Evolutionary conservation across 2,888 invertebrate genomes (phyloP).

Genomic region (Lycophotia porphyrea): DNA sequence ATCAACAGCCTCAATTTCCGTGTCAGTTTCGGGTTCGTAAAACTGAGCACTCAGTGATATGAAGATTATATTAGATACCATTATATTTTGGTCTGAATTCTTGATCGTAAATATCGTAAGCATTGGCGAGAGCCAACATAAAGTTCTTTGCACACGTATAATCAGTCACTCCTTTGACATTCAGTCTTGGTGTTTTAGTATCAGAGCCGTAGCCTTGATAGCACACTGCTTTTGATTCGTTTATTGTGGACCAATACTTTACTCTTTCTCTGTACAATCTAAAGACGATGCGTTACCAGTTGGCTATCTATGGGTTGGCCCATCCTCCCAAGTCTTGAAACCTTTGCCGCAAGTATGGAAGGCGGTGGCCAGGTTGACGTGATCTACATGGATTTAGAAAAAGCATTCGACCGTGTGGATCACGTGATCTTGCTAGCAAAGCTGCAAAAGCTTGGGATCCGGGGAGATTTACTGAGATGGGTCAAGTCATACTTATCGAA

Average conservation of each 20-base stretch:
- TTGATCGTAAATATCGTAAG: slow-evolving; percentile 86
- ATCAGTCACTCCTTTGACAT: slow-evolving; percentile 81
- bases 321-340: slow-evolving; percentile 90
- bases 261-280: slow-evolving; percentile 85
- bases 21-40: slow-evolving; percentile 82
- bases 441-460: no score
- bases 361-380: no score
- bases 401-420: no score
- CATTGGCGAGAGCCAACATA: slow-evolving; percentile 88
- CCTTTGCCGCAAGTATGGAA: slow-evolving; percentile 85
- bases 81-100: slow-evolving; percentile 79
- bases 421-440: no score
- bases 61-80: slow-evolving; percentile 68
- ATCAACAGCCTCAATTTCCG: slow-evolving; percentile 85
- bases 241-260: slow-evolving; percentile 89
- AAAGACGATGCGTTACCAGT: slow-evolving; percentile 84
- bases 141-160: slow-evolving; percentile 86
- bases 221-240: slow-evolving; percentile 86
- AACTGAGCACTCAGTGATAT: slow-evolving; percentile 70
- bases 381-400: no score
- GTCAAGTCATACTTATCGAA: no score
- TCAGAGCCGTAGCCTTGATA: slow-evolving; percentile 82
- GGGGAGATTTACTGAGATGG: no score
- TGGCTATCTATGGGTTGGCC: slow-evolving; percentile 81
- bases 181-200: slow-evolving; percentile 73